These are phyloP conservation scores for Sakesphorus luctuosus DNA, from an alignment of 2,113 vertebrate genomes.

Conservation along the genomic window DNA sequence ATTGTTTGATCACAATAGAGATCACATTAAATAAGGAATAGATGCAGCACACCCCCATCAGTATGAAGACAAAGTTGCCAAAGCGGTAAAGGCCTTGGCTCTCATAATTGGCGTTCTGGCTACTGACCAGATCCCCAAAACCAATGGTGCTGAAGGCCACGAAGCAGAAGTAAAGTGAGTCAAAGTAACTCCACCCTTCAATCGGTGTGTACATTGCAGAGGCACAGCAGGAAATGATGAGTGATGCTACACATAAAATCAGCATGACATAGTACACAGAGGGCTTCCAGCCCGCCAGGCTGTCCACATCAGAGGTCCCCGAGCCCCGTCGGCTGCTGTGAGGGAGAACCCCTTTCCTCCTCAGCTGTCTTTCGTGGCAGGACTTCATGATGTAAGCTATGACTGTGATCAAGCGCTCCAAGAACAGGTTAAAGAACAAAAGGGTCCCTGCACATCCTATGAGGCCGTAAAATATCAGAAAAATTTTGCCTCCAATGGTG, in stretches of 20 bases:
- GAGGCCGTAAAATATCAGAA: conserved; percentile 95
- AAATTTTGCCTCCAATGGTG: conserved; percentile 91
- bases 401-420: conserved; percentile 93
- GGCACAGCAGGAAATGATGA: conserved; percentile 92
- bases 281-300: conserved; percentile 91
- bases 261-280: conserved; percentile 96
- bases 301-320: conserved; percentile 36
- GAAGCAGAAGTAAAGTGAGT: conserved; percentile 98
- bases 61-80: conserved; percentile 93
- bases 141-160: conserved; percentile 98
- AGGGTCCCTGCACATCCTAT: conserved; percentile 94
- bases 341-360: conserved; percentile 78
- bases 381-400: conserved; percentile 88
- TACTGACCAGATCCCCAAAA: conserved; percentile 96
- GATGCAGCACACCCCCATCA: conserved; percentile 95
- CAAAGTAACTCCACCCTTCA: conserved; percentile 94
- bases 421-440: conserved; percentile 96
- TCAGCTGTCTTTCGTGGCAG: conserved; percentile 83
- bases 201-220: conserved; percentile 90
- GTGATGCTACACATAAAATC: conserved; percentile 88
- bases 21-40: conserved; percentile 98
- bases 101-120: conserved; percentile 86
- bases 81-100: conserved; percentile 85
- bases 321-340: conserved; percentile 57
- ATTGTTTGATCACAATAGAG: conserved; percentile 96